These are phyloP conservation scores for Nylanderia fulva DNA, from an alignment of 1,140 invertebrate genomes.

Conservation along the genomic window DNA sequence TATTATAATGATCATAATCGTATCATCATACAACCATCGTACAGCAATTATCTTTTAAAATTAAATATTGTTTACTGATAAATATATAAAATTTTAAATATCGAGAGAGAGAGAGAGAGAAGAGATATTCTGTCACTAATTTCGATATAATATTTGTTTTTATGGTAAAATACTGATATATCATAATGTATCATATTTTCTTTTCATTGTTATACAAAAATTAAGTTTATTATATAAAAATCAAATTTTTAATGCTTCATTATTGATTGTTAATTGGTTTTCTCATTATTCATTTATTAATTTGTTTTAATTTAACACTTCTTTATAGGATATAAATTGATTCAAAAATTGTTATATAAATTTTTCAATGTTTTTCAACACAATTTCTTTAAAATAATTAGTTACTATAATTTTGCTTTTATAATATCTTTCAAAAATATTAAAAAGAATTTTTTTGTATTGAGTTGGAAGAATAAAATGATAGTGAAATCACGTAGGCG, in stretches of 20 bases:
- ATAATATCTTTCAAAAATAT: background rate
- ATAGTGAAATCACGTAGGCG: constrained; percentile 1
- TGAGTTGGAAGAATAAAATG: background rate
- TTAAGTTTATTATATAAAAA: too few relatives aligned
- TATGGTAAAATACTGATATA: background rate
- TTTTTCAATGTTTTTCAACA: background rate
- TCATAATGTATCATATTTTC: background rate
- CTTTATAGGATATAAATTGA: background rate
- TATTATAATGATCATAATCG: constrained; percentile 23
- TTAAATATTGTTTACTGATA: background rate
- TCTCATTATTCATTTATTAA: background rate
- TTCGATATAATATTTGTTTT: background rate
- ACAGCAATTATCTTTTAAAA: background rate
- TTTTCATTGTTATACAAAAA: background rate
- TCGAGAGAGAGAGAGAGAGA: too few relatives aligned
- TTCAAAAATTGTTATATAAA: background rate
- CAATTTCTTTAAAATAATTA: background rate
- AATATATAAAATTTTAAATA: too few relatives aligned
- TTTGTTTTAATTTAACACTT: background rate
- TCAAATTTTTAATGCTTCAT: background rate
- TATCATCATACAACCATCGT: background rate
- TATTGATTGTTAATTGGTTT: background rate
- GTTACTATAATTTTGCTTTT: background rate
- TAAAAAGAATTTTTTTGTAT: background rate
- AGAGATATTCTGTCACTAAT: background rate